Conservation (phyloP, 2,797 vertebrate species). For the Cichlasoma orientale region DNA sequence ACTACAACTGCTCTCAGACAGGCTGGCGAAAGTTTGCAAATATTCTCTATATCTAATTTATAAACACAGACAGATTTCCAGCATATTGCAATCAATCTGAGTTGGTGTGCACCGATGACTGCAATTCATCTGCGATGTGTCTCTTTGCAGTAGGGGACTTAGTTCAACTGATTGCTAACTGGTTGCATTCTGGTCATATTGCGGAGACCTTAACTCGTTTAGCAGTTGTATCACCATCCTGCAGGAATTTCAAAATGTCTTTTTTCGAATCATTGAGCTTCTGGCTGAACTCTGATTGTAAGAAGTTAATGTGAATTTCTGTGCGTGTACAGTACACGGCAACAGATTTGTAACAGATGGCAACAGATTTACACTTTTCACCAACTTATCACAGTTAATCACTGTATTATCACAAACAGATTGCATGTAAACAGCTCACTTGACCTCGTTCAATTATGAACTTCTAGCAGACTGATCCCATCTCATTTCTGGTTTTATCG, state of each 20-base stretch:
- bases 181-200: not conserved
- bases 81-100: too few relatives aligned
- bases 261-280: not conserved
- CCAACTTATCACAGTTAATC: not conserved
- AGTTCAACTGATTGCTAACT: not conserved
- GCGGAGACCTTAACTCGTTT: not conserved
- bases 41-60: too few relatives aligned
- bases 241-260: not conserved
- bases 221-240: not conserved
- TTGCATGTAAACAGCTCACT: not conserved
- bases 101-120: too few relatives aligned
- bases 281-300: not conserved
- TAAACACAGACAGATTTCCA: too few relatives aligned
- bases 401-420: not conserved
- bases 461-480: not conserved
- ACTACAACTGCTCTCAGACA: too few relatives aligned
- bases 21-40: too few relatives aligned
- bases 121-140: not conserved
- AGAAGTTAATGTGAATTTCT: not conserved
- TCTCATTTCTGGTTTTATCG: not conserved
- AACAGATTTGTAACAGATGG: not conserved
- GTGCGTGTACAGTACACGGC: not conserved
- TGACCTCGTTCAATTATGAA: not conserved
- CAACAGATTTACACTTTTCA: not conserved
- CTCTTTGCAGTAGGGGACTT: not conserved